Conservation (phyloP, 2,113 vertebrate species). For the Hiodon tergisus region DNA sequence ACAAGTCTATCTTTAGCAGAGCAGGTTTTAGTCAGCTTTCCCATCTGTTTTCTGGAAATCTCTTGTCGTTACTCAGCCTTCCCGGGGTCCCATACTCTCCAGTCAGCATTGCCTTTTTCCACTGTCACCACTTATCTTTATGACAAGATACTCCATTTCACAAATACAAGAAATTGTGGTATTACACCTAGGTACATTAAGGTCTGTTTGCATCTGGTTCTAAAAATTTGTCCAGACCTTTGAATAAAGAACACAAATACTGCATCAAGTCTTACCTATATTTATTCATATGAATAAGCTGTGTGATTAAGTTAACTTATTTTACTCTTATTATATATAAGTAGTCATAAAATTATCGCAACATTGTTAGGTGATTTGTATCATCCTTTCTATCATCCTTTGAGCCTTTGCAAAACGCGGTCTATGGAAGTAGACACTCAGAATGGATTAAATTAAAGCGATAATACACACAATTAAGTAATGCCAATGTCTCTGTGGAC, state of each 20-base stretch:
- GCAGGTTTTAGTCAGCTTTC: not conserved
- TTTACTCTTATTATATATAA: too few species aligned
- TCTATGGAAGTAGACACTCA: conserved; percentile 6
- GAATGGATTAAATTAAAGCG: conserved; percentile 15
- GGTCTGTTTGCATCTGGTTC: too few species aligned
- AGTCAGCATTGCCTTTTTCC: not conserved
- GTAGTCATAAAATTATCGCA: too few species aligned
- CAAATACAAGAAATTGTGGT: not conserved
- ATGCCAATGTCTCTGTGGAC: not conserved
- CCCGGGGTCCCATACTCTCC: conserved; percentile 27
- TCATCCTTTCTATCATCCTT: not conserved
- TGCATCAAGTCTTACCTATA: too few species aligned
- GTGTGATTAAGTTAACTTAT: too few species aligned
- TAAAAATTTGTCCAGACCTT: too few species aligned
- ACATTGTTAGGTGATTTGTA: too few species aligned
- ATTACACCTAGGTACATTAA: not conserved
- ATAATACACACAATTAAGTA: not conserved
- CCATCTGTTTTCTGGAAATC: conserved; percentile 30
- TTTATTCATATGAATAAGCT: too few species aligned
- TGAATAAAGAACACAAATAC: too few species aligned
- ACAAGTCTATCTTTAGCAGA: not conserved
- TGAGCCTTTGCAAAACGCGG: not conserved
- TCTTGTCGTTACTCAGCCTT: conserved; percentile 30
- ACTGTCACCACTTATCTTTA: not conserved
- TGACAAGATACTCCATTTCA: not conserved